These are phyloP conservation scores for Notiomystis cincta DNA, from an alignment of 2,113 vertebrate genomes.

Conservation along the genomic window DNA sequence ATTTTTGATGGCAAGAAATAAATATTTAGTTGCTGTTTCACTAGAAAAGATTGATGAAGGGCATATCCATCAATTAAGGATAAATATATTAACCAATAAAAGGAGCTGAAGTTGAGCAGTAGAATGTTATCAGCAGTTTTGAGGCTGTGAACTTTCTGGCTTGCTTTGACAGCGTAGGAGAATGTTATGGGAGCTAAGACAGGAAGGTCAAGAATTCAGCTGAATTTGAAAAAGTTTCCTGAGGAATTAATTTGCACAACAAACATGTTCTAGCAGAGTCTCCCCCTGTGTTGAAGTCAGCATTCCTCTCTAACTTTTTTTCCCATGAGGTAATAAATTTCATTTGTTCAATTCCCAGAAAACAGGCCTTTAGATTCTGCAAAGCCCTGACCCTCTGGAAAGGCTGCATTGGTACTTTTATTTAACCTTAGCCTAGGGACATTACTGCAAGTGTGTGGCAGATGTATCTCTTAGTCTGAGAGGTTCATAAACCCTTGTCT, in stretches of 20 bases:
- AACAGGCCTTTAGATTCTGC: background rate
- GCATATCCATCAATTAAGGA: background rate
- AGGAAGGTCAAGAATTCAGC: background rate
- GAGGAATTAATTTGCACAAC: background rate
- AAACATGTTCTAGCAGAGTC: background rate
- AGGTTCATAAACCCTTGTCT: background rate
- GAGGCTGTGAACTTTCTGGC: background rate
- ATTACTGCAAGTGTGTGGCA: background rate
- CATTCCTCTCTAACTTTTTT: background rate
- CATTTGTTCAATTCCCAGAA: background rate
- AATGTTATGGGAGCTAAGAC: background rate
- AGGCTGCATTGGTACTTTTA: background rate
- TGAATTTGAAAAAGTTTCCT: background rate
- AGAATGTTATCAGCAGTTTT: background rate
- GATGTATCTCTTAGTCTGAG: fast-evolving
- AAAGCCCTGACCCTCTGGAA: background rate
- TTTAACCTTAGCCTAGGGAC: background rate
- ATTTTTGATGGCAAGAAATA: background rate
- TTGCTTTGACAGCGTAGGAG: background rate
- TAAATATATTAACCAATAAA: background rate
- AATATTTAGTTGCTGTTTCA: background rate
- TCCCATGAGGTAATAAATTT: background rate
- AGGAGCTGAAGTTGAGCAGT: background rate
- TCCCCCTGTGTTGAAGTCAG: background rate
- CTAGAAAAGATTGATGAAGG: background rate